Base-by-base conservation (phyloP, 2,113 vertebrate species). In the Mionectes macconnelli region DNA sequence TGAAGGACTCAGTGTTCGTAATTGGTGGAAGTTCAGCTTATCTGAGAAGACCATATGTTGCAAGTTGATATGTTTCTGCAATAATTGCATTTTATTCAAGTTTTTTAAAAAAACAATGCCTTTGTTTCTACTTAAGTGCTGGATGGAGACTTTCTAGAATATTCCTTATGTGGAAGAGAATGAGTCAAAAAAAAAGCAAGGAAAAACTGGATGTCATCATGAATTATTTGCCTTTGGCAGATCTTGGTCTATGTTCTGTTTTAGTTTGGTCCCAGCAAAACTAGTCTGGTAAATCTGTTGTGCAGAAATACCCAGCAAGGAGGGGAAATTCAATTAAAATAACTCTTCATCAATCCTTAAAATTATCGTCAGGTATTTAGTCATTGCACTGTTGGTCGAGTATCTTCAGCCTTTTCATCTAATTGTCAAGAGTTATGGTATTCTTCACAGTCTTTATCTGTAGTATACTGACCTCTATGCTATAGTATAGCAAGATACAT, bases 361-460 rank as follows among this genome's bases (percentile, higher is more conserved):
- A 16, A 52, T 64, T 76, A 27, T 35, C 57, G 76, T 73, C 28
- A 69, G 16, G 33, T 84, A 16, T 63, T 85, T 67, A 55, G 25
- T 75, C 5, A 11, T 37, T 53, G n/a, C 25, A 21, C 40, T 59
- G 20, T 64, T 83, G 42, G 19, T 40, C 73, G 30, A 25, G 4
- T 75, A 45, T 63, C 21, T 92, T 70, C 57, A 1, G 7, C 9
- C 8, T 3, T 69, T 78, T 74, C 7, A 4, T 53, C 16, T 55
- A 53, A 16, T 67, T 56, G 9, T 47, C 8, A 57, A 25, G 35
- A 73, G 37, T 39, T 67, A 44, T 3, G 0, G 8, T 3, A 0
- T 28, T 90, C 30, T 40, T 84, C 20, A 9, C 4, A 37, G 18
- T 40, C 8, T 62, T 47, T 33, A 17, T 56, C 12, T 67, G 37